phyloP scores from a whole-genome alignment of 1,140 invertebrate genomes.

The Pseudomyrmex gracilis region DNA sequence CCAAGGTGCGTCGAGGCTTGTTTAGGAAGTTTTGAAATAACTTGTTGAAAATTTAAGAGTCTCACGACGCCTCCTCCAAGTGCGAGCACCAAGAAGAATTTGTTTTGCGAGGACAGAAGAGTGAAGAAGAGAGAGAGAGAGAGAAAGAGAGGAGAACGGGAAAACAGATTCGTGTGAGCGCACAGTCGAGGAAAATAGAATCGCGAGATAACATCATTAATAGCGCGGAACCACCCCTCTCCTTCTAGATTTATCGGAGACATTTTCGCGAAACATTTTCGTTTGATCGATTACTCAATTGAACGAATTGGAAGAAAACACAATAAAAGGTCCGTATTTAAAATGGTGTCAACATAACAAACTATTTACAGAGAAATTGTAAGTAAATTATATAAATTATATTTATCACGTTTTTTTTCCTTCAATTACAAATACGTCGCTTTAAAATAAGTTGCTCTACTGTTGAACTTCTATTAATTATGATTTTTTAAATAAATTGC shows the following conservation, averaged over 20 bases:
- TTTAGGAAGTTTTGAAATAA: conserved; percentile 63
- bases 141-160: neutral
- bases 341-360: no score
- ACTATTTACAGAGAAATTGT: no score
- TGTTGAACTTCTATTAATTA: neutral
- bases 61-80: conserved; percentile 24
- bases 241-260: conserved; percentile 17
- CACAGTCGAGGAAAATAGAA: conserved; percentile 9
- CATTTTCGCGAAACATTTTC: neutral
- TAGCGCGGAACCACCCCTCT: neutral
- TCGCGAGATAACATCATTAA: conserved; percentile 29
- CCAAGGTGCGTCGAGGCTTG: conserved; percentile 20
- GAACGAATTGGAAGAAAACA: no score
- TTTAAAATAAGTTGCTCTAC: no score
- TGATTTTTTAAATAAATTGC: neutral
- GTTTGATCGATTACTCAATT: no score
- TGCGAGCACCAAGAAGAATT: conserved; percentile 40
- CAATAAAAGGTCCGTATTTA: no score
- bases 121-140: neutral
- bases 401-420: no score
- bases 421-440: no score
- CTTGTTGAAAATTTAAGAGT: conserved; percentile 69
- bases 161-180: conserved; percentile 17
- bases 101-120: conserved; percentile 36
- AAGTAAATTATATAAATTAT: no score